These are phyloP conservation scores for Lethenteron camtschaticum DNA, from an alignment of 2,113 vertebrate species.

Conservation along the genomic window DNA sequence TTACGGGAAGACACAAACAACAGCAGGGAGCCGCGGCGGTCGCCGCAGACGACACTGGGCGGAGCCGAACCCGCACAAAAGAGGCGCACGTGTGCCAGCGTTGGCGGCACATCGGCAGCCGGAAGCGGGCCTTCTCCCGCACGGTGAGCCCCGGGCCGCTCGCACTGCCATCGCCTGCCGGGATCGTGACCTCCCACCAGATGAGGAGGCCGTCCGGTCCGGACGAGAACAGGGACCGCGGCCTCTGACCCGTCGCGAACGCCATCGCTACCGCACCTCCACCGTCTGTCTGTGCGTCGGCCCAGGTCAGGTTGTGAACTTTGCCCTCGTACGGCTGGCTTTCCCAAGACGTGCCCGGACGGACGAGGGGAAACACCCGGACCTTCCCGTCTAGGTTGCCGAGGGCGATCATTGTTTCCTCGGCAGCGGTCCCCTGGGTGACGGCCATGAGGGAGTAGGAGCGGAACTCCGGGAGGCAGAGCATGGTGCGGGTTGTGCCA, in stretches of 20 bases:
- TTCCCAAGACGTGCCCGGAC: conserved; percentile 16
- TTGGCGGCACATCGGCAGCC: conserved; percentile 47
- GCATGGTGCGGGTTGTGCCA: conserved; percentile 27
- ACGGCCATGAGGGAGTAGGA: conserved; percentile 48
- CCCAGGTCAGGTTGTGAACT: conserved; percentile 50
- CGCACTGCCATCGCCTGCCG: conserved; percentile 11
- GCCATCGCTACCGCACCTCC: too few relatives aligned
- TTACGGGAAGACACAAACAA: conserved; percentile 26
- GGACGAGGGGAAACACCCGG: conserved; percentile 31
- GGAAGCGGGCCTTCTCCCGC: conserved; percentile 23
- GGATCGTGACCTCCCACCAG: conserved; percentile 27
- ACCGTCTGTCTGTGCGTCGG: conserved; percentile 9
- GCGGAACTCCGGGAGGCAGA: conserved; percentile 28
- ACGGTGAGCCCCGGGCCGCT: conserved; percentile 14
- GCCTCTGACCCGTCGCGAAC: neutral
- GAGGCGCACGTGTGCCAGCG: conserved; percentile 55
- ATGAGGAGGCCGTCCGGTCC: conserved; percentile 34
- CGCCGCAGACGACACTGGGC: conserved; percentile 46
- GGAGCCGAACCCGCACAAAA: conserved; percentile 16
- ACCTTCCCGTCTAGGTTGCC: conserved; percentile 37
- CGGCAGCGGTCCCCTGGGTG: conserved; percentile 9
- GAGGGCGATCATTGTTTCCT: conserved; percentile 34
- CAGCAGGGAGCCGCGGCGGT: conserved; percentile 63
- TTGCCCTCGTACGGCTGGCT: conserved; percentile 31
- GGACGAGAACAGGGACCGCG: conserved; percentile 32